Conservation (phyloP, 2,888 invertebrate species). For the Troides helena region DNA sequence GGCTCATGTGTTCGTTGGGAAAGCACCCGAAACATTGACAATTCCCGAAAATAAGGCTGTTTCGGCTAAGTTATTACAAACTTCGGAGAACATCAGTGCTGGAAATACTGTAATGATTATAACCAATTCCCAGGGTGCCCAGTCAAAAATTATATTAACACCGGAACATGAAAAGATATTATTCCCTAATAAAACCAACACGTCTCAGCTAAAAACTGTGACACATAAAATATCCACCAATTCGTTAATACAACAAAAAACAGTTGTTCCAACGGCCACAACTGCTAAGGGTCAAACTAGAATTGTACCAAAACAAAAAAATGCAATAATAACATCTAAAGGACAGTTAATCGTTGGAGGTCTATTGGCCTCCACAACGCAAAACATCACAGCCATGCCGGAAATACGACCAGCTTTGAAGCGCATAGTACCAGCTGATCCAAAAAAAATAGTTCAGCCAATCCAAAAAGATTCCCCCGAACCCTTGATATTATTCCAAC, state of each 20-base stretch:
- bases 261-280: conserved; percentile 45
- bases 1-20: conserved; percentile 66
- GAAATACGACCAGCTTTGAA: conserved; percentile 63
- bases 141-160: conserved; percentile 80
- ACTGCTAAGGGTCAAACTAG: conserved; percentile 55
- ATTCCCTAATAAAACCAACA: conserved; percentile 73
- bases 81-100: conserved; percentile 56
- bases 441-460: conserved; percentile 62
- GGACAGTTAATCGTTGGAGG: conserved; percentile 77
- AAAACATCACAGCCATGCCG: conserved; percentile 72
- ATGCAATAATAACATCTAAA: conserved; percentile 79
- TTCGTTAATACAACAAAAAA: conserved; percentile 48
- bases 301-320: conserved; percentile 68
- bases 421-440: conserved; percentile 59
- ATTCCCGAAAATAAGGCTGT: conserved; percentile 59
- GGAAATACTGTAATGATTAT: conserved; percentile 83
- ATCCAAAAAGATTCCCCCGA: conserved; percentile 63
- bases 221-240: conserved; percentile 59
- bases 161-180: conserved; percentile 82
- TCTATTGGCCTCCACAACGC: conserved; percentile 65
- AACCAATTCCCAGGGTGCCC: conserved; percentile 82
- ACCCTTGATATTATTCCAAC: conserved; percentile 69
- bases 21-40: conserved; percentile 49
- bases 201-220: conserved; percentile 64
- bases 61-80: conserved; percentile 64